phyloP scores from a whole-genome alignment of 2,888 invertebrate genomes.

The Tethea ocularis region DNA sequence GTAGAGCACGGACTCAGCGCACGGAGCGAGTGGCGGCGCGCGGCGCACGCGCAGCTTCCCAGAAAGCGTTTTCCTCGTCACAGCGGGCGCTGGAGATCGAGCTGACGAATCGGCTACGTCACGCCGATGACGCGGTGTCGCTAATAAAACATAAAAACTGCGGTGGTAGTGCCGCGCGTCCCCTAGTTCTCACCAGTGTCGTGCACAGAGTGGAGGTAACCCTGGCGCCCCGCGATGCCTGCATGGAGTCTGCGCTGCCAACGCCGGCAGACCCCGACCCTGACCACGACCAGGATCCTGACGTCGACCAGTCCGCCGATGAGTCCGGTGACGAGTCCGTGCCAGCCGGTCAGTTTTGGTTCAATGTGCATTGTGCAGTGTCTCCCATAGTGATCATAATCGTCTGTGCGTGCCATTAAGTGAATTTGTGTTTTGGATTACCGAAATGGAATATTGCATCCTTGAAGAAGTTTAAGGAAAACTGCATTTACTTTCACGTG shows the following conservation, averaged over 20 bases:
- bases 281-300: conserved; percentile 61
- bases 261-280: conserved; percentile 47
- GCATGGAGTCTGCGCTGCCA: conserved; percentile 68
- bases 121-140: conserved; percentile 63
- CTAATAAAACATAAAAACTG: conserved; percentile 70
- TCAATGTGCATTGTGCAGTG: neutral
- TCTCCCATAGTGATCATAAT: conserved; percentile 9
- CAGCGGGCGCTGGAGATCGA: conserved; percentile 38
- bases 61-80: conserved; percentile 80
- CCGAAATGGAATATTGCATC: neutral
- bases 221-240: conserved; percentile 78
- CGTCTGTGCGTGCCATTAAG: conserved; percentile 17
- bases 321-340: conserved; percentile 71
- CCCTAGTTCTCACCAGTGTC: conserved; percentile 56
- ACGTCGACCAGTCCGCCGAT: neutral
- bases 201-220: conserved; percentile 34
- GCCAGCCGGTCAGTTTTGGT: conserved; percentile 68
- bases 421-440: neutral
- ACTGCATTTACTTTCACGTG: neutral
- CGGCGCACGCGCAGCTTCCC: conserved; percentile 59
- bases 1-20: conserved; percentile 12
- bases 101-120: conserved; percentile 73
- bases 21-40: conserved; percentile 25
- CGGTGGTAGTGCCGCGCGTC: conserved; percentile 53
- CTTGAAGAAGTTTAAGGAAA: neutral